Evolutionary conservation across 2,113 vertebrate species (phyloP), one percentile per base, ranked within the genome.

Genomic region (Oostethus manadensis): DNA sequence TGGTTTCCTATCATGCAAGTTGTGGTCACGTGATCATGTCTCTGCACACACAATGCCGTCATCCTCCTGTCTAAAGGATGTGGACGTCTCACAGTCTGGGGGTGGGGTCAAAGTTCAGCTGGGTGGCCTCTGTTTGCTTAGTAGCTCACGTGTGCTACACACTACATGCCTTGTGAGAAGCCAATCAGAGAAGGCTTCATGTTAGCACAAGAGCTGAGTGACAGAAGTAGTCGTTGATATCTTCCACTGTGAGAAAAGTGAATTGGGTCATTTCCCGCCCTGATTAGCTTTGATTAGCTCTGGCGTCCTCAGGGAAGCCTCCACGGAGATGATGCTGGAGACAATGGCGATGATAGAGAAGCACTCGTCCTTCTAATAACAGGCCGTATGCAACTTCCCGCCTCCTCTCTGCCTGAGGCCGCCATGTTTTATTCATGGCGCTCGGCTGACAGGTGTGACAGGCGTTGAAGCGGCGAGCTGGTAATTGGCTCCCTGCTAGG

Each of bases 391-490:
- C 85, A 84, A 64, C 72, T 60, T 68, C 55, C 54, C n/a, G 17
- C 64, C 77, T 67, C 55, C 47, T 56, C 51, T 68, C 66, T 60
- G 57, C 64, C 71, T 44, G 40, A 64, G 74, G 66, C 73, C 68
- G 1, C 64, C 78, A 83, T 84, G 62, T 72, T 81, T 87, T 81
- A 87, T 87, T 87, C 83, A 85, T 81, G 67, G 53, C 56, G 53
- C 44, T 26, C 72, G 72, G 60, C 50, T 56, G 74, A 73, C 82
- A 84, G 81, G 81, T 82, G 82, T 67, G 74, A 62, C 81, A 78
- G 77, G 70, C 82, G 82, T 74, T 79, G 51, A 17, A 13, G 46
- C 57, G 47, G 60, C 13, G 38, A 42, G 38, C 38, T 42, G 38
- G 10, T 42, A 42, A 42, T 42, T 42, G 38, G 38, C 38, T 40